Conservation (phyloP, 2,113 vertebrate species). For the Canis aureus region DNA sequence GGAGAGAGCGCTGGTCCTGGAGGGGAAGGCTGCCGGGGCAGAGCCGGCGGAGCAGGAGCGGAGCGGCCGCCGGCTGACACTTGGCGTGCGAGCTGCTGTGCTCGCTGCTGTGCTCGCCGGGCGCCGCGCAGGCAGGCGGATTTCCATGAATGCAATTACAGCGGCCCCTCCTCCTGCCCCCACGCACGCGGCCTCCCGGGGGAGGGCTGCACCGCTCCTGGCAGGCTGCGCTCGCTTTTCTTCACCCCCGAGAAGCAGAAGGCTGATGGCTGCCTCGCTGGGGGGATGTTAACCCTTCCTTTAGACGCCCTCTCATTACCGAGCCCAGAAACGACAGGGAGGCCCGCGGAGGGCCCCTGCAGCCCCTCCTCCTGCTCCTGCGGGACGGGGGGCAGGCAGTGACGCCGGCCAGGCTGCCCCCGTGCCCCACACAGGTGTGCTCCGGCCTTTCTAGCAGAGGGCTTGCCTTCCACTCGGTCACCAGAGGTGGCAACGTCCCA, state of each 20-base stretch:
- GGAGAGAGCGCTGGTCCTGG: background rate
- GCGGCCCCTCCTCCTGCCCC: constrained; percentile 66
- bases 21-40: background rate
- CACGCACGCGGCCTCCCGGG: constrained; percentile 62
- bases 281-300: constrained; percentile 19
- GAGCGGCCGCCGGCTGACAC: constrained; percentile 50
- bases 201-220: constrained; percentile 61
- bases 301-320: background rate
- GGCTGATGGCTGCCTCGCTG: constrained; percentile 12
- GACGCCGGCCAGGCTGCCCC: background rate
- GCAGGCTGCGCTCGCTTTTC: background rate
- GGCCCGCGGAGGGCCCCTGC: too few species aligned
- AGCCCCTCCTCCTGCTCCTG: background rate
- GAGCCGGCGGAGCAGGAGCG: background rate
- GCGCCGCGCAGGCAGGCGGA: constrained; percentile 24
- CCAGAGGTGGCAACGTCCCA: background rate
- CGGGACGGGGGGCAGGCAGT: background rate
- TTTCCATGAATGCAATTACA: constrained; percentile 68
- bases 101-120: too few species aligned
- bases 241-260: background rate
- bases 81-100: background rate
- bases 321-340: background rate
- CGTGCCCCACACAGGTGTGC: background rate
- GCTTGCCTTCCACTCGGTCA: background rate
- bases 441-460: background rate